Percentiles rank a stretch among this genome's conserved stretches.
phyloP scores from a whole-genome alignment of 2,888 invertebrate genomes.

The Sclerodermus sp. region DNA sequence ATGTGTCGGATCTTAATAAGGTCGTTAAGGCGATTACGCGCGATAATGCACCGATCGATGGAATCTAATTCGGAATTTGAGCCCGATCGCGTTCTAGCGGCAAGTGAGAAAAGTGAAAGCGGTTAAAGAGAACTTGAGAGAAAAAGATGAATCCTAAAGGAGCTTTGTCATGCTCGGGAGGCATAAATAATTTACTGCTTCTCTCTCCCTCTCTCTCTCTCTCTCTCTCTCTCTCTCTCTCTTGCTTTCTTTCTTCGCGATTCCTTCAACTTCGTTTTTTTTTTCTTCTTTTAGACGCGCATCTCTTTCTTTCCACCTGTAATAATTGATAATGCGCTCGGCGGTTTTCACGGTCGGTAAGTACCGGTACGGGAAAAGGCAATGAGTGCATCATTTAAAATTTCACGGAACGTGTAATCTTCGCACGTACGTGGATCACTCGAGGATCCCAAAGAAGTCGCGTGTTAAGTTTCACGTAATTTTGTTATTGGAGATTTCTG shows the following conservation, averaged over 20 bases:
- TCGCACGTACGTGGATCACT: background rate
- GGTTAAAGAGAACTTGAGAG: conserved; percentile 4
- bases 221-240: too few relatives aligned
- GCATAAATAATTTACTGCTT: conserved; percentile 13
- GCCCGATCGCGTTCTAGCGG: too few relatives aligned
- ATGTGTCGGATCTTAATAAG: too few relatives aligned
- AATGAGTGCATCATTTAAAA: conserved; percentile 10
- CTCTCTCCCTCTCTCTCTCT: background rate
- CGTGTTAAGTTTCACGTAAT: too few relatives aligned
- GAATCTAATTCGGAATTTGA: too few relatives aligned
- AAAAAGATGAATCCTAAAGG: conserved; percentile 2
- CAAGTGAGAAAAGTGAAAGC: conserved; percentile 13
- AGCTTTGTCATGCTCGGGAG: conserved; percentile 12
- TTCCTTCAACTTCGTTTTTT: too few relatives aligned
- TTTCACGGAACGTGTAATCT: conserved; percentile 1
- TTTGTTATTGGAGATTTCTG: conserved; percentile 6
- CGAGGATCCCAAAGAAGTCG: too few relatives aligned
- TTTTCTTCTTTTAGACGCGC: too few relatives aligned
- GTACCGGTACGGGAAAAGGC: background rate
- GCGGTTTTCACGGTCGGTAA: conserved; percentile 6
- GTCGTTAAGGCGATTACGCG: too few relatives aligned
- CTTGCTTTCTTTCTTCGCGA: too few relatives aligned
- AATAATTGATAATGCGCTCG: conserved; percentile 16
- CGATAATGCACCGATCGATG: too few relatives aligned
- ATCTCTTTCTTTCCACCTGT: too few relatives aligned